Evolutionary conservation across 2,113 vertebrate species (phyloP), one percentile per base, ranked within the genome.

Genomic region (Anolis sagrei): DNA sequence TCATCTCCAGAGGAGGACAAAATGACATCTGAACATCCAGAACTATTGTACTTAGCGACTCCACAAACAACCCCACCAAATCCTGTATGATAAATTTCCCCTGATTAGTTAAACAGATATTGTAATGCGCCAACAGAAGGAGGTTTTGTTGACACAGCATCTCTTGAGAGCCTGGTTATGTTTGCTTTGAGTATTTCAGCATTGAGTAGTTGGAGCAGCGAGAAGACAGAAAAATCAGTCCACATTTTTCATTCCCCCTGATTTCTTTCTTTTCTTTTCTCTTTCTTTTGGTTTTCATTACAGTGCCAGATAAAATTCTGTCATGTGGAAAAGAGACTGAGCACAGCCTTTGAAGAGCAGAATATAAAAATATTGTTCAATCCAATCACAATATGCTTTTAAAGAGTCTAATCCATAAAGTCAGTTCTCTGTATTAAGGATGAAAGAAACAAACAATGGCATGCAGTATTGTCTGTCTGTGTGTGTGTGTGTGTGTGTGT

Each of bases 81-180:
- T 94, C 92, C 94, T 95, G 44, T 81, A 27, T 94, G 96, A 97
- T 96, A 95, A 95, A 95, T 95, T 95, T 96, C 80, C 92, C 92
- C 91, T 96, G 95, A 96, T 96, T 96, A 95, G 91, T 96, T 96
- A 97, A 96, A 94, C 96, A 97, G 97, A 96, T 94, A 94, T 84
- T 89, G 81, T 93, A 89, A 89, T 86, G 84, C 89, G 89, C 89
- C 90, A 93, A 83, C 0, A 0, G 84, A 93, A 95, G 93, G 87
- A 95, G 89, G 85, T 93, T 94, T 90, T 96, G 94, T 96, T 96
- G 96, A 96, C 90, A 92, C 85, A 94, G 90, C 93, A 93, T 94
- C 95, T 92, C 94, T 79, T 48, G 93, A 96, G 94, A 87, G 75
- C 68, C 81, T 86, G 44, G 58, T 51, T 92, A 74, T 94, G 92